Conservation (phyloP, 2,113 vertebrate species). For the Mobula birostris region DNA sequence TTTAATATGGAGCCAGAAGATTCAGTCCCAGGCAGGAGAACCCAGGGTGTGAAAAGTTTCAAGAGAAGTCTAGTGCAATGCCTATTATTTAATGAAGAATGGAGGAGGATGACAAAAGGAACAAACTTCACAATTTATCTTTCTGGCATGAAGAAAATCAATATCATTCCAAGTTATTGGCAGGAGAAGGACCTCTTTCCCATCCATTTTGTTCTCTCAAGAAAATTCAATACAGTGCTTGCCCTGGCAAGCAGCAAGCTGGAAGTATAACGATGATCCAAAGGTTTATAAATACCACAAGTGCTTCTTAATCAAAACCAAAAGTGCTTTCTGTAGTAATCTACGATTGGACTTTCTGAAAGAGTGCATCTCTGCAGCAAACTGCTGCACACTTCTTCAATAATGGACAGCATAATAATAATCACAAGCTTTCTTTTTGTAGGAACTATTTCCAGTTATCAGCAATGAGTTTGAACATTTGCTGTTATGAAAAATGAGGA, state of each 20-base stretch:
- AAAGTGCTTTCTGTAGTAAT: constrained; percentile 1
- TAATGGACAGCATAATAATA: neutral
- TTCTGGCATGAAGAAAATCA: neutral
- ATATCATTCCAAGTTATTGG: neutral
- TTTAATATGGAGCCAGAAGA: neutral
- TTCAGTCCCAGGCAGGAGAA: neutral
- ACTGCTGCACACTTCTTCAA: neutral
- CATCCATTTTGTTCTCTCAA: neutral
- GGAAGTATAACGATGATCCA: neutral
- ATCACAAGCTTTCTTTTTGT: neutral
- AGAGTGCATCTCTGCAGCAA: neutral
- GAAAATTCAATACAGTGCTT: neutral
- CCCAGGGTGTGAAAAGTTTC: neutral
- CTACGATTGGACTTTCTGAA: neutral
- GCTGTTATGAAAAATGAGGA: neutral
- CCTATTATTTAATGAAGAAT: neutral
- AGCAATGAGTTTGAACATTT: neutral
- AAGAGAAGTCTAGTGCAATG: neutral
- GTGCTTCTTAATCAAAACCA: neutral
- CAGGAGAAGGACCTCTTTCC: no score
- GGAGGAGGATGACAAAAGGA: neutral
- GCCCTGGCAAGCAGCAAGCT: neutral
- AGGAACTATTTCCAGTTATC: neutral
- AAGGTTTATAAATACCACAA: neutral
- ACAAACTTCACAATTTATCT: neutral